phyloP scores from a whole-genome alignment of 2,113 vertebrate genomes.

The Lagopus leucura region DNA sequence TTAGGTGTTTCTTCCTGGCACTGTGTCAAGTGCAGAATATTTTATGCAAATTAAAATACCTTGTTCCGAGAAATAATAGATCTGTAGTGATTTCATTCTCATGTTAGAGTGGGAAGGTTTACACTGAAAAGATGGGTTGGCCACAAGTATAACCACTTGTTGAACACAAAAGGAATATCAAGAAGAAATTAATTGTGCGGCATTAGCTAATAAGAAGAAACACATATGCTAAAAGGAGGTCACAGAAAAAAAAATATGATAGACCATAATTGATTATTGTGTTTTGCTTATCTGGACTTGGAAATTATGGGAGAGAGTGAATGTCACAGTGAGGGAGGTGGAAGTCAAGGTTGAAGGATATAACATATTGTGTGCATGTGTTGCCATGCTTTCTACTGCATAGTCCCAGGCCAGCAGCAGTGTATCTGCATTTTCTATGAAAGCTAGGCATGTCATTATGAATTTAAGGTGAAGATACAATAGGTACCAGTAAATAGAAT shows the following conservation, averaged over 20 bases:
- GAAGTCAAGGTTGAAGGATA: constrained; percentile 23
- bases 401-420: not conserved
- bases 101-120: constrained; percentile 75
- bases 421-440: not conserved
- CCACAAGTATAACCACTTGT: constrained; percentile 67
- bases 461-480: not conserved
- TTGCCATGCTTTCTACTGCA: not conserved
- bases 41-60: constrained; percentile 84
- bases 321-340: not conserved
- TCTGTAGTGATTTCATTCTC: constrained; percentile 75
- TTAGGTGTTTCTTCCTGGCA: constrained; percentile 78
- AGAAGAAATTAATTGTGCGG: constrained; percentile 76
- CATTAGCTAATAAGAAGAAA: constrained; percentile 80
- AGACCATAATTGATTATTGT: constrained; percentile 68
- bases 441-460: not conserved
- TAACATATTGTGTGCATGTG: not conserved
- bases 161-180: constrained; percentile 48
- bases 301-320: constrained; percentile 48
- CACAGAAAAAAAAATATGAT: constrained; percentile 64
- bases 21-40: constrained; percentile 79
- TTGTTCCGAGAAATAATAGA: constrained; percentile 86
- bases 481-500: not conserved
- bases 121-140: constrained; percentile 75
- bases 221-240: constrained; percentile 52
- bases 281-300: constrained; percentile 72